Base-by-base conservation (phyloP, 1,140 invertebrate genomes). In the Listronotus bonariensis region DNA sequence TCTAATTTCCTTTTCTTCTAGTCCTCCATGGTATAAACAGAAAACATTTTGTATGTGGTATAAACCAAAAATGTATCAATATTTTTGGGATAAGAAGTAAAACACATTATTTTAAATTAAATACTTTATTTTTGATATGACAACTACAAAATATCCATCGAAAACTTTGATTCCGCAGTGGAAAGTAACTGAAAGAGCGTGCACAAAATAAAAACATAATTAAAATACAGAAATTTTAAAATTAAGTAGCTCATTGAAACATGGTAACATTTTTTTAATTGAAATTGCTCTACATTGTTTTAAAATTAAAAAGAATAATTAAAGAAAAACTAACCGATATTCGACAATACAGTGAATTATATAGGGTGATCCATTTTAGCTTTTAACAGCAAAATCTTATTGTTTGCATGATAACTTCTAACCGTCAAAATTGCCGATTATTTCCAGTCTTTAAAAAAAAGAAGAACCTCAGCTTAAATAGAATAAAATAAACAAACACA, bases 61-160 rank as follows among this genome's bases (percentile, higher is more conserved):
- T n/a, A n/a, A n/a, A n/a, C n/a, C n/a, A n/a, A n/a, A n/a, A n/a
- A n/a, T n/a, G n/a, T n/a, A n/a, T n/a, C n/a, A n/a, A n/a, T n/a
- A n/a, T n/a, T n/a, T n/a, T n/a, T n/a, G n/a, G n/a, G n/a, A n/a
- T n/a, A n/a, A 41, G 14, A 34, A 46, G 48, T 32, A 48, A 48
- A 59, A 31, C 20, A 34, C 43, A 57, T 26, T 3, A 18, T n/a
- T 43, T 43, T 43, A n/a, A 45, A 57, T 57, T 9, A 57, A 42
- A 46, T 43, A 46, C 3, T 59, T 59, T 61, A 40, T 61, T 52
- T 52, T 31, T 61, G 58, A 61, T 61, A 61, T 61, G 58, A 49
- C 14, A 52, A 61, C 58, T 61, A 61, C 58, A 61, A 61, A 61
- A 61, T 61, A 49, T 61, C 58, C 58, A 31, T 59, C 45, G 43